Evolutionary conservation across 2,888 invertebrate species (phyloP).

Genomic region (Griposia aprilina): DNA sequence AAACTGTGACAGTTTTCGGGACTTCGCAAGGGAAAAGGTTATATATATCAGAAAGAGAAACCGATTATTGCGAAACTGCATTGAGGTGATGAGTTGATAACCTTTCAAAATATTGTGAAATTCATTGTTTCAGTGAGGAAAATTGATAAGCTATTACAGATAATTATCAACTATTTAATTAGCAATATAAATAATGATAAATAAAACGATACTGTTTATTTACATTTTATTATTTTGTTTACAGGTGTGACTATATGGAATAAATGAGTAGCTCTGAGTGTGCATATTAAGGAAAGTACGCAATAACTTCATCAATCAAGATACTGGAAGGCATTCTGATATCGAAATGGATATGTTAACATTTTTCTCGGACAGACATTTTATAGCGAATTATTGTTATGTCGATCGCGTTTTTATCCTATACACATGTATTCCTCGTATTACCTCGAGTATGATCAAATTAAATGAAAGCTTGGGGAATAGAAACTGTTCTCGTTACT

Average conservation of each 20-base stretch:
- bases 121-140: not conserved
- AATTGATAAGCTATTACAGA: slow-evolving; percentile 22
- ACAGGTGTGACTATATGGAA: slow-evolving; percentile 68
- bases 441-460: slow-evolving; percentile 64
- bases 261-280: slow-evolving; percentile 62
- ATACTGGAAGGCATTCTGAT: slow-evolving; percentile 60
- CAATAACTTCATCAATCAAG: slow-evolving; percentile 60
- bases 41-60: not conserved
- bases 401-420: slow-evolving; percentile 48
- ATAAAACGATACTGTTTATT: slow-evolving; percentile 26
- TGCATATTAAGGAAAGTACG: slow-evolving; percentile 71
- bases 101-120: slow-evolving; percentile 20
- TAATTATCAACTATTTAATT: not conserved
- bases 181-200: not conserved
- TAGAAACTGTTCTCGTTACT: slow-evolving; percentile 44
- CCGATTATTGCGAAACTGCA: not conserved
- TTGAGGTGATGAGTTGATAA: not conserved
- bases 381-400: slow-evolving; percentile 48
- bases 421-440: slow-evolving; percentile 32
- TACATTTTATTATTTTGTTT: slow-evolving; percentile 55
- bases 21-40: not conserved
- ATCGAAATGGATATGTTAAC: slow-evolving; percentile 51
- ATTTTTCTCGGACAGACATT: slow-evolving; percentile 49
- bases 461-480: slow-evolving; percentile 56
- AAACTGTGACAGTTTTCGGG: not conserved